Evolutionary conservation across 2,888 invertebrate genomes (phyloP).

Genomic region (Apamea monoglypha): DNA sequence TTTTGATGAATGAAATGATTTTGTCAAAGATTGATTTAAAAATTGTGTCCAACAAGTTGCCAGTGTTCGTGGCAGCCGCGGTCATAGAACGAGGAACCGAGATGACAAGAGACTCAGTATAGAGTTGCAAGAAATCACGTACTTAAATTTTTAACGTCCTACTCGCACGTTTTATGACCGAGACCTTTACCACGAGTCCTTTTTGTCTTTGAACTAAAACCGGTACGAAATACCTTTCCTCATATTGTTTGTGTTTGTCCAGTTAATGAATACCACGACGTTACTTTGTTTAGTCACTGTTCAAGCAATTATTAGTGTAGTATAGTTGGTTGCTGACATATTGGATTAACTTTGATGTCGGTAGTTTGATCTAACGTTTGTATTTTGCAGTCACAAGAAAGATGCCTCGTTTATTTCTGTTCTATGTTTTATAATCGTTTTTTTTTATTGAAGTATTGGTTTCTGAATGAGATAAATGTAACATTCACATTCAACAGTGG

Average conservation of each 20-base stretch:
- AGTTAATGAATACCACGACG: conserved; percentile 49
- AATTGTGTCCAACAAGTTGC: too few relatives aligned
- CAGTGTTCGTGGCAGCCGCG: neutral
- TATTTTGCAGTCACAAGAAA: conserved; percentile 69
- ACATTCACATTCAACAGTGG: neutral
- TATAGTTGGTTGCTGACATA: conserved; percentile 55
- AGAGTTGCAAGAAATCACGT: neutral
- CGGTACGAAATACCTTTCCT: conserved; percentile 14
- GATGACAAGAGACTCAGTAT: neutral
- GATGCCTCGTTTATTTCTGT: conserved; percentile 66
- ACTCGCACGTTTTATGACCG: conserved; percentile 8
- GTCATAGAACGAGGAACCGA: conserved; percentile 8
- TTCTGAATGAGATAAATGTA: conserved; percentile 28
- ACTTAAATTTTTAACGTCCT: neutral
- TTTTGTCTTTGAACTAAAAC: conserved; percentile 37
- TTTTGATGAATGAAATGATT: neutral
- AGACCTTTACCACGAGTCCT: neutral
- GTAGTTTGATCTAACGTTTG: conserved; percentile 65
- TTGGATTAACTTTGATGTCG: conserved; percentile 57
- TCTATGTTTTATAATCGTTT: conserved; percentile 20
- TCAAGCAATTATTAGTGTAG: conserved; percentile 52
- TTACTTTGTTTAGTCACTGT: conserved; percentile 51
- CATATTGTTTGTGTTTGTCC: conserved; percentile 45
- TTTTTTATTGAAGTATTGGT: conserved; percentile 16
- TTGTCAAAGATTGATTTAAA: neutral